phyloP scores from a whole-genome alignment of 1,140 invertebrate species.

The Neomicropteryx cornuta region DNA sequence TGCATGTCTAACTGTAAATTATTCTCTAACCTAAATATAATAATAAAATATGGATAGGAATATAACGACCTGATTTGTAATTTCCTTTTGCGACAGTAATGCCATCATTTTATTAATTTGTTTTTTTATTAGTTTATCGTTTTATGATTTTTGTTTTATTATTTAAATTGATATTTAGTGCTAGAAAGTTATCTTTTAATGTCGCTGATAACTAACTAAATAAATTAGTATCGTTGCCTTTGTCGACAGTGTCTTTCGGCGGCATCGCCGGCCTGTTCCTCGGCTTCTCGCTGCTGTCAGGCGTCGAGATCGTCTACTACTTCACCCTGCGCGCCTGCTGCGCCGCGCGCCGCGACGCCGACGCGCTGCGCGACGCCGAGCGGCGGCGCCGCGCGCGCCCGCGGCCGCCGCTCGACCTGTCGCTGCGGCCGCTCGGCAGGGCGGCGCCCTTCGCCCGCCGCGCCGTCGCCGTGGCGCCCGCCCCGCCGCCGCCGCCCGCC shows the following conservation, averaged over 20 bases:
- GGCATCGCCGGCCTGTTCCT: slow-evolving; percentile 66
- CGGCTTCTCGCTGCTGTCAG: slow-evolving; percentile 60
- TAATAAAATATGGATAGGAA: too few species aligned
- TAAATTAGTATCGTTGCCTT: too few species aligned
- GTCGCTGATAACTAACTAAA: too few species aligned
- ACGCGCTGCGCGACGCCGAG: slow-evolving; percentile 21
- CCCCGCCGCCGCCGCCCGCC: slow-evolving; percentile 4
- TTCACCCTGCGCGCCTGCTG: slow-evolving; percentile 58
- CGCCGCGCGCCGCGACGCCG: slow-evolving; percentile 37
- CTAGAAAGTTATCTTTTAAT: too few species aligned
- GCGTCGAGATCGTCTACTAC: slow-evolving; percentile 61
- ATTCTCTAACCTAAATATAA: too few species aligned
- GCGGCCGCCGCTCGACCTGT: slow-evolving; percentile 29
- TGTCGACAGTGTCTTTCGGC: slow-evolving; percentile 57
- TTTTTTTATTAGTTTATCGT: too few species aligned
- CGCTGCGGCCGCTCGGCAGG: slow-evolving; percentile 21
- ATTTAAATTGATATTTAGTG: too few species aligned
- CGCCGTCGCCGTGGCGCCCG: slow-evolving; percentile 6
- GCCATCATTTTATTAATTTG: too few species aligned
- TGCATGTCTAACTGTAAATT: too few species aligned
- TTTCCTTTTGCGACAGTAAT: too few species aligned
- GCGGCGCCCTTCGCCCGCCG: slow-evolving; percentile 7
- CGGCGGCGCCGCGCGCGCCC: slow-evolving; percentile 20
- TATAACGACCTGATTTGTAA: too few species aligned
- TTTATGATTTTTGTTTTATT: too few species aligned